phyloP scores from a whole-genome alignment of 2,888 invertebrate species.

The Poecilus cupreus region DNA sequence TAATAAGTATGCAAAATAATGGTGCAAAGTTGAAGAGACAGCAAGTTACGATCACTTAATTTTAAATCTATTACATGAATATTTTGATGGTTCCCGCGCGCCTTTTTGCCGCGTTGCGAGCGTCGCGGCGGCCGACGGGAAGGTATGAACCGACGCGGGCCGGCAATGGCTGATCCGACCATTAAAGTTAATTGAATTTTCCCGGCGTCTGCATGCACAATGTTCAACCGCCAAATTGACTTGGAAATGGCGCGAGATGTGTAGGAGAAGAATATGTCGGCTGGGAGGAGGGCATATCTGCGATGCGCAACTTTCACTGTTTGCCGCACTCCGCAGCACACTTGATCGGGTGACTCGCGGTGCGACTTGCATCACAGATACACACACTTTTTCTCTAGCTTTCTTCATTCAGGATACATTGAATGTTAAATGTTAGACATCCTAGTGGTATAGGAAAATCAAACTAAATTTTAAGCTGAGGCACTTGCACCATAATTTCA shows the following conservation, averaged over 20 bases:
- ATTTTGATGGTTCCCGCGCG: constrained; percentile 66
- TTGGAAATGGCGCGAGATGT: constrained; percentile 71
- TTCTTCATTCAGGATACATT: too few species aligned
- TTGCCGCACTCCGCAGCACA: constrained; percentile 11
- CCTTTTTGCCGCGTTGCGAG: constrained; percentile 63
- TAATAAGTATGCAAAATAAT: constrained; percentile 46
- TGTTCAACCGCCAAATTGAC: constrained; percentile 73
- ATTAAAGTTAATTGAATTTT: constrained; percentile 77
- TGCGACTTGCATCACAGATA: too few species aligned
- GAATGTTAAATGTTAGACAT: too few species aligned
- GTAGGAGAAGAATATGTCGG: constrained; percentile 69
- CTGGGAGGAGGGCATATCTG: not conserved
- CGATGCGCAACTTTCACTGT: constrained; percentile 65
- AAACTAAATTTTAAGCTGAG: too few species aligned
- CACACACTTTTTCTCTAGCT: too few species aligned
- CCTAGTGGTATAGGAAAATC: too few species aligned
- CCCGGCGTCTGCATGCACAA: constrained; percentile 72
- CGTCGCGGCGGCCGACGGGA: not conserved
- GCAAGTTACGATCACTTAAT: constrained; percentile 65
- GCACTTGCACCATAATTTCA: too few species aligned
- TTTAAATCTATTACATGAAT: constrained; percentile 70
- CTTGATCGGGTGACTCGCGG: not conserved
- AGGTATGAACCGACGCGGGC: constrained; percentile 7
- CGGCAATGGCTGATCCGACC: constrained; percentile 71
- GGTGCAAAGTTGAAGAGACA: constrained; percentile 42